These are phyloP conservation scores for Parotocinclus haroldoi DNA, from an alignment of 2,797 vertebrate genomes.

Conservation along the genomic window DNA sequence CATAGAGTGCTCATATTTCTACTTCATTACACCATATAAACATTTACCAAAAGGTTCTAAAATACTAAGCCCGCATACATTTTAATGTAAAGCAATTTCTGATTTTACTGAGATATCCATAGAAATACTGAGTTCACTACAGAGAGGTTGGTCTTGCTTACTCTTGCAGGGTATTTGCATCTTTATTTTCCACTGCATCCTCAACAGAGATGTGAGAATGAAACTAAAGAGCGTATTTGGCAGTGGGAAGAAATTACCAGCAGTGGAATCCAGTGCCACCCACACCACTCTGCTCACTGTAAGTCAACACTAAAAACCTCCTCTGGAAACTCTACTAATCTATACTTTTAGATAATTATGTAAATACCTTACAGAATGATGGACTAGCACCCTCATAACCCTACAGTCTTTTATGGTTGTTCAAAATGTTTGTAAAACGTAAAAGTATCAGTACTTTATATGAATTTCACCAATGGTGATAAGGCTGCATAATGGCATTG, in stretches of 20 bases:
- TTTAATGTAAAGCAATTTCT: too few species aligned
- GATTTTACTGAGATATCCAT: too few species aligned
- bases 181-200: conserved; percentile 81
- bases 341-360: background rate
- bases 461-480: too few species aligned
- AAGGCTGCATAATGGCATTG: too few species aligned
- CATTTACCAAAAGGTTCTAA: too few species aligned
- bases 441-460: background rate
- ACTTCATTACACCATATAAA: too few species aligned
- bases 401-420: too few species aligned
- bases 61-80: too few species aligned
- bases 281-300: conserved; percentile 72
- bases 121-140: too few species aligned
- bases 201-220: conserved; percentile 80
- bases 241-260: conserved; percentile 71
- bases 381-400: too few species aligned
- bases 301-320: background rate
- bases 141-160: background rate
- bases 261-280: conserved; percentile 73
- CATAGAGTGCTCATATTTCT: too few species aligned
- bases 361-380: background rate
- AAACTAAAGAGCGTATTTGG: conserved; percentile 75
- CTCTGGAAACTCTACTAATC: background rate
- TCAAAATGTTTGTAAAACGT: too few species aligned
- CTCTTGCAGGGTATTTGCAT: conserved; percentile 75